These are phyloP conservation scores for Thelaira solivaga DNA, from an alignment of 2,888 invertebrate species.

Conservation along the genomic window DNA sequence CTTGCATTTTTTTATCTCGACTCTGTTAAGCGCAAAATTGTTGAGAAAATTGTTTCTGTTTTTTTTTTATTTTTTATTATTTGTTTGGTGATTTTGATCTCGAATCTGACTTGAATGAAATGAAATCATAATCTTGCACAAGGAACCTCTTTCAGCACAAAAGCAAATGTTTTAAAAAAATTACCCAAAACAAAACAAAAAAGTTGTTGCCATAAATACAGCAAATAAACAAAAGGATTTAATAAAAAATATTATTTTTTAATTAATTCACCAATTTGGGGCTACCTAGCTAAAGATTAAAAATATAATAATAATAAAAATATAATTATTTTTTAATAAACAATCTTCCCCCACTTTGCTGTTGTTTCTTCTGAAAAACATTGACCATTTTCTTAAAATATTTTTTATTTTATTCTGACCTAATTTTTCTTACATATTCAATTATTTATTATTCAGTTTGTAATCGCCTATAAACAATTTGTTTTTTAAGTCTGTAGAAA, in stretches of 20 bases:
- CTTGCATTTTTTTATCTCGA: conserved; percentile 5
- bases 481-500: conserved; percentile 27
- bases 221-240: no score
- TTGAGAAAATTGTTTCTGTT: conserved; percentile 36
- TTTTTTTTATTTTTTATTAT: conserved; percentile 33
- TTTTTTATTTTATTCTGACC: background rate
- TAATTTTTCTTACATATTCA: background rate
- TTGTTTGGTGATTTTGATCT: conserved; percentile 26
- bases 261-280: no score
- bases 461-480: conserved; percentile 7
- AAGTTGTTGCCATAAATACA: no score
- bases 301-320: no score
- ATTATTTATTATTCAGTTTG: background rate
- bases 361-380: background rate
- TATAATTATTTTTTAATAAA: no score
- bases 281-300: no score
- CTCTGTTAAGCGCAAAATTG: conserved; percentile 1
- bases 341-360: no score
- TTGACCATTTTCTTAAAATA: background rate
- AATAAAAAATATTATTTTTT: no score
- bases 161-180: background rate
- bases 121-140: background rate
- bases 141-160: background rate
- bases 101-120: background rate
- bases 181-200: background rate